Percentiles rank a stretch among this genome's conserved stretches.
These are phyloP conservation scores for Sebastes matsubarae DNA, from an alignment of 2,797 vertebrate genomes.

Conservation along the genomic window DNA sequence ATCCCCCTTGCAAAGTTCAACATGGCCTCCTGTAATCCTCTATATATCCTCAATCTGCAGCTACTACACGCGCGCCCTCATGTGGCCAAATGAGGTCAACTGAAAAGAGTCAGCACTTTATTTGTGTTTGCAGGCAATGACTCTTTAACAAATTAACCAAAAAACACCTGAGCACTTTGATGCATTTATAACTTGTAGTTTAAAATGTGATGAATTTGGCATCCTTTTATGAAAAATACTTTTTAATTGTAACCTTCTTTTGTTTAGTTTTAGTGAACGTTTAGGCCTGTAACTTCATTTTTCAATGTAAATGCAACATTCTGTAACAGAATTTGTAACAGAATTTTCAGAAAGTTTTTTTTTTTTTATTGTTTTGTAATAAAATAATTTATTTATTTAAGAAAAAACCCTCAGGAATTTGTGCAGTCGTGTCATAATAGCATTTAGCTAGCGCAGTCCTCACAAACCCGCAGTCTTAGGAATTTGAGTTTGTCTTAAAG, in stretches of 20 bases:
- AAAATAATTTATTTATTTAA: constrained; percentile 73
- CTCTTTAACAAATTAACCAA: background rate
- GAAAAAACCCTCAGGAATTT: constrained; percentile 39
- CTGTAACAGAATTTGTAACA: background rate
- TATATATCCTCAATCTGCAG: constrained; percentile 22
- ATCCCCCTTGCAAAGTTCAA: constrained; percentile 70
- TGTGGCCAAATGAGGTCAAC: constrained; percentile 42
- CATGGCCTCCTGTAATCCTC: constrained; percentile 79
- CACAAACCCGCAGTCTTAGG: background rate
- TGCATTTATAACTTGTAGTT: background rate
- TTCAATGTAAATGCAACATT: too few species aligned
- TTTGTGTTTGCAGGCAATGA: background rate
- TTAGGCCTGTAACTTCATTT: too few species aligned
- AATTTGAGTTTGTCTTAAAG: background rate
- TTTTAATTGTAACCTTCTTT: too few species aligned
- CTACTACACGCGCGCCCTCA: constrained; percentile 60
- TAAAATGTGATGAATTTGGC: background rate
- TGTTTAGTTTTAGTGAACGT: too few species aligned
- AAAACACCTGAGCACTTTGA: background rate
- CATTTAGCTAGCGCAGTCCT: background rate
- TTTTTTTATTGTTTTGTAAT: constrained; percentile 64
- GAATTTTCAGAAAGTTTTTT: constrained; percentile 37
- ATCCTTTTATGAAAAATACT: background rate
- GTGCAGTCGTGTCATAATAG: constrained; percentile 12
- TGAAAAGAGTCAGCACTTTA: background rate